phyloP scores from a whole-genome alignment of 2,113 vertebrate species.

The Tylochromis polylepis region DNA sequence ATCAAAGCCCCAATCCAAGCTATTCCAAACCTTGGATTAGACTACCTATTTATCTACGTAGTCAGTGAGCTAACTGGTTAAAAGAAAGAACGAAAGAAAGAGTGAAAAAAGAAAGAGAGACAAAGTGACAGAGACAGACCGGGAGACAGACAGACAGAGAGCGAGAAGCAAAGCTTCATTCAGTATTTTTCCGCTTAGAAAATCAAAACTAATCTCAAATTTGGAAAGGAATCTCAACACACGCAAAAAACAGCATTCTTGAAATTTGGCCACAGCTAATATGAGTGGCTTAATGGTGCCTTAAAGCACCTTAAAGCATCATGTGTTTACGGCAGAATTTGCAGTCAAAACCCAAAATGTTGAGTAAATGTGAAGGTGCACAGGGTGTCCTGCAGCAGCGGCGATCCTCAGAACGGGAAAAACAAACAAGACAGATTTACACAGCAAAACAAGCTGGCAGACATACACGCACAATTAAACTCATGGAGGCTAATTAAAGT shows the following conservation, averaged over 20 bases:
- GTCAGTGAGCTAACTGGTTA: not conserved
- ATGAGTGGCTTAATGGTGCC: not conserved
- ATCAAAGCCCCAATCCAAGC: not conserved
- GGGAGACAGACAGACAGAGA: too few species aligned
- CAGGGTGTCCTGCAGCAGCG: constrained; percentile 11
- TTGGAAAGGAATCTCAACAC: not conserved
- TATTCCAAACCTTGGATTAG: not conserved
- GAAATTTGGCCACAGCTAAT: not conserved
- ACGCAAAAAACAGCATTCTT: not conserved
- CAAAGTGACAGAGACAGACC: too few species aligned
- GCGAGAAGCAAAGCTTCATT: not conserved
- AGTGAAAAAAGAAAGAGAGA: too few species aligned
- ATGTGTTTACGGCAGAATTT: not conserved
- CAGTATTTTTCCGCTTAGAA: not conserved
- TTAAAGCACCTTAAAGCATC: not conserved
- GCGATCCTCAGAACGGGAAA: not conserved
- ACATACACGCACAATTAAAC: constrained; percentile 64
- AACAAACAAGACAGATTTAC: constrained; percentile 67
- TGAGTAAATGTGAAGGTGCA: not conserved
- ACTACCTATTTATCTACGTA: not conserved
- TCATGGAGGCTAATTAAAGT: constrained; percentile 74
- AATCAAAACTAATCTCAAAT: not conserved
- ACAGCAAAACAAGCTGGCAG: constrained; percentile 57
- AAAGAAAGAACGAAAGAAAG: not conserved
- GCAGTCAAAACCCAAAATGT: not conserved